Evolutionary conservation across 2,797 vertebrate species (phyloP), one percentile per base, ranked within the genome.

Genomic region (Enteromius afrohamiltoni): DNA sequence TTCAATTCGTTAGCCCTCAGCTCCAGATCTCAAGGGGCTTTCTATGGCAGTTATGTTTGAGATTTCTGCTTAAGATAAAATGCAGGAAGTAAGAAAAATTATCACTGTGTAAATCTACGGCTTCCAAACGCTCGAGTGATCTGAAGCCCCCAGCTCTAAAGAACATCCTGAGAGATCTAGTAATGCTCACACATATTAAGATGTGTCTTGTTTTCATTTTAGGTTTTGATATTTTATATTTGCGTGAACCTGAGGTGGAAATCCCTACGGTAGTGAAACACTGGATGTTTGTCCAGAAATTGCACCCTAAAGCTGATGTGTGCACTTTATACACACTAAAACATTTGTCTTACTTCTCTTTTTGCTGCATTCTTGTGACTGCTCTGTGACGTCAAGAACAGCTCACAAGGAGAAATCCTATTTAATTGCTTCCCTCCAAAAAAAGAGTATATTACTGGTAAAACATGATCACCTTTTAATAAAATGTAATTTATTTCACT

Each of bases 221-320:
- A 51, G 26, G 17, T 34, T 53, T 3, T 17, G 51, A 21, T 73
- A 45, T 45, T 0, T 19, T 4, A 31, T 17, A 13, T 51, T 13
- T 51, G 11, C 21, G 17, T 34, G 3, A 34, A 7, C 5, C 17
- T 4, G 26, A 34, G 9, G 17, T 7, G 47, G 70, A 21, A 7
- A 53, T 53, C 17, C 70, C 26, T 13, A 49, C 6, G 16, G 16
- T 3, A 29, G 45, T 49, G 45, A 49, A 73, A 71, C 1, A 31
- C 26, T 13, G 26, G 4, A 11, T 29, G 47, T 51, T 21, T 34
- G 29, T 31, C 26, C 17, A 21, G 4, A 9, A 7, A 8, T 37
- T 34, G 29, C 62, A 34, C 29, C 29, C 8, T 65, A 31, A 19
- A 34, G 71, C 71, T 75, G 71, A 75, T 55, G 71, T 55, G 19